A percentile compares a stretch with the other conserved stretches of the same genome.
Evolutionary conservation across 2,113 vertebrate species (phyloP).

Genomic region (Oncorhynchus gorbuscha): DNA sequence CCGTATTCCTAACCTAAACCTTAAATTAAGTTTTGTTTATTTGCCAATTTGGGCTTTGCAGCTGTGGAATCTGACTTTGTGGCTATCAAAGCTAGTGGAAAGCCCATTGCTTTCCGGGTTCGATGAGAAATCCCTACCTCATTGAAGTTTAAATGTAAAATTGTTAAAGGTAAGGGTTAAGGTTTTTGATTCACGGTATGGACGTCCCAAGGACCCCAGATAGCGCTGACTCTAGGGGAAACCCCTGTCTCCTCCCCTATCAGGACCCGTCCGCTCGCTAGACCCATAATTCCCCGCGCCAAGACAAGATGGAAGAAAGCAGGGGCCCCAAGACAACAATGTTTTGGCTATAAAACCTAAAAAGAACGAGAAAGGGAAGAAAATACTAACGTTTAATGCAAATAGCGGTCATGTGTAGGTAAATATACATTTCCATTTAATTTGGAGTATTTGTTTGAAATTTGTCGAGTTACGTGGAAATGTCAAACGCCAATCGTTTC

Average conservation of each 20-base stretch:
- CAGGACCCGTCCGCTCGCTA: conserved; percentile 74
- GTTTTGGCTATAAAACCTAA: conserved; percentile 77
- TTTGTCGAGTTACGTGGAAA: conserved; percentile 43
- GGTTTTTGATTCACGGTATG: no score
- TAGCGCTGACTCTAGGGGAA: not conserved
- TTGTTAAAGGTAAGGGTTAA: no score
- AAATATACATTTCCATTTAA: conserved; percentile 35
- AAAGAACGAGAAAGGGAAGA: conserved; percentile 53
- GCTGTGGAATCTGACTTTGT: no score
- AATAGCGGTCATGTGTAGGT: conserved; percentile 75
- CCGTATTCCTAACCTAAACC: no score
- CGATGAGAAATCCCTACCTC: no score
- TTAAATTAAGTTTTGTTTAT: no score
- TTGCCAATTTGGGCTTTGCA: no score
- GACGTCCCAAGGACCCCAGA: not conserved
- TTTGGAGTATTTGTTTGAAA: not conserved
- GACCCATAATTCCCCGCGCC: conserved; percentile 81
- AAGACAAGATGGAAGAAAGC: conserved; percentile 81
- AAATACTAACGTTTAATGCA: conserved; percentile 54
- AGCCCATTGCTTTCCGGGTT: no score
- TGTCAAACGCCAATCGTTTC: conserved; percentile 24
- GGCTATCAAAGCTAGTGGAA: no score
- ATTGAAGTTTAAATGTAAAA: no score
- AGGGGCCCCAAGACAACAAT: conserved; percentile 78
- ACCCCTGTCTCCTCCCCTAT: conserved; percentile 73